phyloP scores from a whole-genome alignment of 2,888 invertebrate species.

The Drosophila hamatofila region DNA sequence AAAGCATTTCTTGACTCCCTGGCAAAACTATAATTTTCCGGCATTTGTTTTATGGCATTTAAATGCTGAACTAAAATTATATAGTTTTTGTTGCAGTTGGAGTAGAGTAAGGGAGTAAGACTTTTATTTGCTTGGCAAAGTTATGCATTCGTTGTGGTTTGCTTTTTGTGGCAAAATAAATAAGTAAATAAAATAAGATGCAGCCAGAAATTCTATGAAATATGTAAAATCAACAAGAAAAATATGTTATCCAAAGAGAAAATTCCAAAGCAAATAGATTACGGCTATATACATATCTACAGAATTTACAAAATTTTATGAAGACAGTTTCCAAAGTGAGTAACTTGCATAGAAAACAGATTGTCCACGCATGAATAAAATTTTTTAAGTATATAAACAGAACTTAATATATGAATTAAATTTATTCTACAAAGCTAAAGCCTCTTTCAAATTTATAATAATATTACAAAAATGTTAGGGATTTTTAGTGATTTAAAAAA shows the following conservation, averaged over 20 bases:
- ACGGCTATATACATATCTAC: not conserved
- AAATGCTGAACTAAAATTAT: conserved; percentile 16
- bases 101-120: not conserved
- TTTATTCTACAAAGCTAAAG: not conserved
- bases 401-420: not conserved
- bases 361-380: not conserved
- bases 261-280: conserved; percentile 1
- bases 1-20: conserved; percentile 36
- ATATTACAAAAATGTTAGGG: too few species aligned
- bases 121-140: conserved; percentile 13
- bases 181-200: not conserved
- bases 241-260: not conserved
- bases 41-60: conserved; percentile 30
- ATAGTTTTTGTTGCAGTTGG: conserved; percentile 4
- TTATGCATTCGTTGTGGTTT: conserved; percentile 8
- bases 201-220: not conserved
- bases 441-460: too few species aligned
- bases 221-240: not conserved
- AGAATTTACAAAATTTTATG: not conserved
- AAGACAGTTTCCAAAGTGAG: not conserved
- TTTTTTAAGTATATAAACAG: too few species aligned
- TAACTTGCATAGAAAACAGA: not conserved
- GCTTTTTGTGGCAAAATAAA: conserved; percentile 1
- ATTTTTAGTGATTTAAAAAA: too few species aligned
- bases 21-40: conserved; percentile 34